phyloP scores from a whole-genome alignment of 2,797 vertebrate genomes.

The Octomys mimax region DNA sequence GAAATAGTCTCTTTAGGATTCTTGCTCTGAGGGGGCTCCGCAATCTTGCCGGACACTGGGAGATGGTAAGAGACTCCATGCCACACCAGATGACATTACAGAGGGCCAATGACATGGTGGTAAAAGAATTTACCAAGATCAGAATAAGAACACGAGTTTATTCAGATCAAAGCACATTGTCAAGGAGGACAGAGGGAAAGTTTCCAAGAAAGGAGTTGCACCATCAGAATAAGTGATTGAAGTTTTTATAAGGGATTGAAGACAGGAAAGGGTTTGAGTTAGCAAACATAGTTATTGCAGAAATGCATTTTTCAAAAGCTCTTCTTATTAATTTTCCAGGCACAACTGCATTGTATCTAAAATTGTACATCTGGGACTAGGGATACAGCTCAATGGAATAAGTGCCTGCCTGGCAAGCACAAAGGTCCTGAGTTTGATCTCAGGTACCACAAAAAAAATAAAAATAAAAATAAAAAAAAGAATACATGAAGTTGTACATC shows the following conservation, averaged over 20 bases:
- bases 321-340: background rate
- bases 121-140: background rate
- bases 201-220: background rate
- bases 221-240: background rate
- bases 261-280: background rate
- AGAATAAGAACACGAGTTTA: background rate
- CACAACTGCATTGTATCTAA: background rate
- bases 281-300: background rate
- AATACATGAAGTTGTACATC: background rate
- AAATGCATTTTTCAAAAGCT: background rate
- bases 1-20: slow-evolving; percentile 68
- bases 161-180: background rate
- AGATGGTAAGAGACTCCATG: slow-evolving; percentile 74
- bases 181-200: background rate
- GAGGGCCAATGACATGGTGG: background rate
- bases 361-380: background rate
- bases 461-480: no score
- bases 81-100: background rate
- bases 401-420: no score
- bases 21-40: slow-evolving; percentile 76
- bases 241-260: background rate
- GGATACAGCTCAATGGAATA: no score
- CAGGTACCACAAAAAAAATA: no score
- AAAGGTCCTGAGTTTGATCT: no score
- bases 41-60: slow-evolving; percentile 68